Conservation (phyloP, 2,113 vertebrate species). For the Poicephalus meyeri region DNA sequence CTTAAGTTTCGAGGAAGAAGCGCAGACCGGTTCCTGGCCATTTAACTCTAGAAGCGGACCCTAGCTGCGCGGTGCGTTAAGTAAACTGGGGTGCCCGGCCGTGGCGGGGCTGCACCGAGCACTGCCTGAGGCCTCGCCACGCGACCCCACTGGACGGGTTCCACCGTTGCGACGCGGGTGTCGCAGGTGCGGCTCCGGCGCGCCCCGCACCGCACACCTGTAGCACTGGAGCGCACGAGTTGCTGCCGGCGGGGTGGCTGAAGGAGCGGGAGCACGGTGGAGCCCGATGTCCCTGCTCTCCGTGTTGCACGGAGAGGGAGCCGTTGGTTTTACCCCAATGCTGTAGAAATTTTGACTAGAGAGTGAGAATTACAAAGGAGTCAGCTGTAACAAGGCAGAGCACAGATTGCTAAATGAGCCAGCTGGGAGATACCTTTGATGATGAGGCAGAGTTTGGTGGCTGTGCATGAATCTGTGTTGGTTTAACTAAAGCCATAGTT, state of each 20-base stretch:
- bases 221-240: neutral
- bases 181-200: neutral
- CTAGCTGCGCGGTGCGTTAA: neutral
- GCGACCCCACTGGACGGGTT: neutral
- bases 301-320: neutral
- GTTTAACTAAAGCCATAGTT: neutral
- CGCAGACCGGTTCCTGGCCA: neutral
- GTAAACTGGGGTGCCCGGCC: neutral
- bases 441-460: neutral
- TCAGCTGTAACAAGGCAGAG: neutral
- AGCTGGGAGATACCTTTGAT: neutral
- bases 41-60: neutral
- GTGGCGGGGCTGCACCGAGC: neutral
- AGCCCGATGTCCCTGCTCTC: neutral
- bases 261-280: neutral
- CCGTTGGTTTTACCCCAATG: neutral
- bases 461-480: neutral
- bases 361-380: neutral
- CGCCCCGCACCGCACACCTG: constrained; percentile 36
- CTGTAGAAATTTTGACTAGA: neutral
- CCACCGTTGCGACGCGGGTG: neutral
- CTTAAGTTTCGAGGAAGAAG: no score
- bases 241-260: neutral
- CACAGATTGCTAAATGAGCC: neutral
- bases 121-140: neutral